Percentiles rank a stretch among this genome's conserved stretches.
phyloP scores from a whole-genome alignment of 2,888 invertebrate genomes.

The Apeira syringaria region DNA sequence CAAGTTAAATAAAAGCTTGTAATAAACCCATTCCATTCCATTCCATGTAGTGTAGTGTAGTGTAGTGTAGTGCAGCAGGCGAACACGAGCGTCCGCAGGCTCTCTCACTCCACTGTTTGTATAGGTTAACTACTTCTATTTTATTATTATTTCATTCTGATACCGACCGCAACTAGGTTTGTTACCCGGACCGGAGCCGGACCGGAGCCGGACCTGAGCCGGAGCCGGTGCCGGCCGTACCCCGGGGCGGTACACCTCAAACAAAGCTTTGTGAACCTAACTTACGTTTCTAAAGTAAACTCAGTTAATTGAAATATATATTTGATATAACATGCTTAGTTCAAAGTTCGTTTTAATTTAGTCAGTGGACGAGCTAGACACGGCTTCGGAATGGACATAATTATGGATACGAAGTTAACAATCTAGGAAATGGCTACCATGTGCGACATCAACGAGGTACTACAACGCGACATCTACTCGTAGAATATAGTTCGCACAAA shows the following conservation, averaged over 20 bases:
- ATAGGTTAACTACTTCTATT: constrained; percentile 36
- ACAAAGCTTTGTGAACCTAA: constrained; percentile 70
- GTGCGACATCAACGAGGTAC: too few species aligned
- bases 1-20: too few species aligned
- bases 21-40: too few species aligned
- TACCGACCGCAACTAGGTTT: constrained; percentile 50
- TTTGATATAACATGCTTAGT: constrained; percentile 60
- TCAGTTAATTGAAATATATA: constrained; percentile 74
- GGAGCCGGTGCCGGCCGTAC: constrained; percentile 32
- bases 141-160: constrained; percentile 44
- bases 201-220: too few species aligned
- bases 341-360: constrained; percentile 22
- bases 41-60: not conserved
- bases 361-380: constrained; percentile 4
- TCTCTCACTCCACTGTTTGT: constrained; percentile 38
- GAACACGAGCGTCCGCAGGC: constrained; percentile 7
- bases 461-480: too few species aligned
- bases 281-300: constrained; percentile 71
- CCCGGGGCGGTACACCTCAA: constrained; percentile 63
- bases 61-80: too few species aligned
- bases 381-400: not conserved
- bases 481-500: too few species aligned
- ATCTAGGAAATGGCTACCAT: too few species aligned
- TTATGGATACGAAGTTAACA: too few species aligned
- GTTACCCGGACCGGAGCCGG: constrained; percentile 44